Percentiles rank a stretch among this genome's conserved stretches.
Conservation (phyloP, 2,888 invertebrate species). For the Caenorhabditis drosophilae region DNA sequence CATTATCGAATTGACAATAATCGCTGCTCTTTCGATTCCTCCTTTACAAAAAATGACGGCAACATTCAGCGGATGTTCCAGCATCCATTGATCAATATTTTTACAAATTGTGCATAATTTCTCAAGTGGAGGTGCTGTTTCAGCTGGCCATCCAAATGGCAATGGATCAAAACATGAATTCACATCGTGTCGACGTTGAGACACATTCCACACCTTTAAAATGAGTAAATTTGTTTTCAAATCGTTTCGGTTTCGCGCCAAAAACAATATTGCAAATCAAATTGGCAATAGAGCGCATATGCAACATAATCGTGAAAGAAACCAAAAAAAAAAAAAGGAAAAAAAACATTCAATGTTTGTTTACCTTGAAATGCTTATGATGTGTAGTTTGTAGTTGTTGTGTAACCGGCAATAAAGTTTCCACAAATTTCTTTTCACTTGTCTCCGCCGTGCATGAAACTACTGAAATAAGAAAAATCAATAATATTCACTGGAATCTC, state of each 20-base stretch:
- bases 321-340: neutral
- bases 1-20: constrained; percentile 89
- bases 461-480: constrained; percentile 14
- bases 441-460: constrained; percentile 29
- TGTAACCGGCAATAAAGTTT: constrained; percentile 70
- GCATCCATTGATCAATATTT: constrained; percentile 89
- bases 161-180: constrained; percentile 75
- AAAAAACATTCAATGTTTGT: no score
- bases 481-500: neutral
- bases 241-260: no score
- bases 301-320: neutral
- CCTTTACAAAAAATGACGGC: constrained; percentile 84
- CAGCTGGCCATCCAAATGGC: constrained; percentile 84
- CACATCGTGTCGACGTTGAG: constrained; percentile 77
- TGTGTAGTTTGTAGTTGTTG: constrained; percentile 61
- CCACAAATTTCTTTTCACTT: constrained; percentile 37
- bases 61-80: constrained; percentile 82
- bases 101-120: constrained; percentile 89
- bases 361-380: constrained; percentile 21
- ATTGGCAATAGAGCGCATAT: no score
- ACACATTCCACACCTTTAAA: constrained; percentile 85
- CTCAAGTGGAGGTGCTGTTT: constrained; percentile 85
- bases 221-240: neutral
- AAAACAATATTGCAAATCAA: neutral
- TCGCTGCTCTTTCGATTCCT: constrained; percentile 83